Evolutionary conservation across 2,888 invertebrate species (phyloP), one percentile per base, ranked within the genome.

Genomic region (Ectemnius cavifrons): DNA sequence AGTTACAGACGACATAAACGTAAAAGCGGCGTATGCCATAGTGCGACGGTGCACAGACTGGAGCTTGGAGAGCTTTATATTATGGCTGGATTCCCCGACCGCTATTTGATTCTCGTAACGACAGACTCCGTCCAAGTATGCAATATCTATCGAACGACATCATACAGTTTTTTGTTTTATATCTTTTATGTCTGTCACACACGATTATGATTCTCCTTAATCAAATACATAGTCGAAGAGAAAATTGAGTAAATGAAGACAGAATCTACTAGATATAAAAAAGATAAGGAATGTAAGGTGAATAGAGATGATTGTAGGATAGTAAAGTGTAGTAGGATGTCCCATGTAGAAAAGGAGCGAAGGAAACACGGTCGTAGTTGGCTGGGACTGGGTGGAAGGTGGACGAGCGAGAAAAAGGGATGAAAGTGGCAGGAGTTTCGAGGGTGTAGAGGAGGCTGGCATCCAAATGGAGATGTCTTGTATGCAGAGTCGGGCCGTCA

Each of bases 381-480:
- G 45, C 59, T 47, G 62, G 67, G 67, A 37, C 52, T 67, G 47
- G 47, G 52, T 52, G 52, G 52, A 72, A 67, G 65, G n/a, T 63
- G 69, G 74, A 63, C 72, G 62, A 67, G 47, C 67, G 72, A 71
- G 77, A 71, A 63, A 63, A 66, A 66, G 67, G 52, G 14, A 52
- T 14, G 52, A 52, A 65, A 65, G 68, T 65, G 45, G 65, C 71
- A 59, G 75, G 71, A 69, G 63, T 37, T 37, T 37, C 6, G 67
- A 67, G 76, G 67, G 64, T 69, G 74, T 37, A 56, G 57, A 20
- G 64, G 49, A n/a, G 68, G 75, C 65, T 70, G 77, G 77, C 77
- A 85, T 88, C 87, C 82, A 89, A 89, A 89, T 89, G 89, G 89
- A 89, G 88, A 89, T 89, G 86, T 89, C 89, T 89, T 89, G 89